phyloP scores from a whole-genome alignment of 2,113 vertebrate genomes.

The Heterocephalus glaber region DNA sequence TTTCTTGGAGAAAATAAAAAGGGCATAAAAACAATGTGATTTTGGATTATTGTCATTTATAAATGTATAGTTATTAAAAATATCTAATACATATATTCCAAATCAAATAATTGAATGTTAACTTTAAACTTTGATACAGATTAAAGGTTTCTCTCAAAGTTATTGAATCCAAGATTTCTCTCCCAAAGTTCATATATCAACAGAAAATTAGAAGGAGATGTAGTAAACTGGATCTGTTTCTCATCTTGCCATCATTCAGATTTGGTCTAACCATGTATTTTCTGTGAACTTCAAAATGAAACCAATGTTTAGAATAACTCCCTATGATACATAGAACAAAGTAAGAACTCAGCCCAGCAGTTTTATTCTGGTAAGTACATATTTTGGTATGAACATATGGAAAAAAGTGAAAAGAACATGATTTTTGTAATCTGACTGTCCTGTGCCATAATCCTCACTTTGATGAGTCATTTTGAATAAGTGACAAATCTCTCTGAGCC shows the following conservation, averaged over 20 bases:
- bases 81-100: not conserved
- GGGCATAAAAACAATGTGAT: not conserved
- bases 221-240: constrained; percentile 13
- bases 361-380: constrained; percentile 36
- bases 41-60: constrained; percentile 31
- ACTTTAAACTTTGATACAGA: not conserved
- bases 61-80: constrained; percentile 24
- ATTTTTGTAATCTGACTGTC: not conserved
- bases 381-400: constrained; percentile 43
- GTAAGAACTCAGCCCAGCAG: constrained; percentile 25
- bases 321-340: constrained; percentile 44
- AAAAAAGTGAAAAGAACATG: constrained; percentile 54
- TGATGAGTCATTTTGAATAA: constrained; percentile 36
- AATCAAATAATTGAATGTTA: not conserved
- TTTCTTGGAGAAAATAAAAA: not conserved
- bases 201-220: constrained; percentile 59
- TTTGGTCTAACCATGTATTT: constrained; percentile 49
- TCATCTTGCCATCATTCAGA: constrained; percentile 44
- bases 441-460: constrained; percentile 30
- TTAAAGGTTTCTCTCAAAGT: constrained; percentile 32
- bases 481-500: constrained; percentile 10
- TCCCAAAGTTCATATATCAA: constrained; percentile 5
- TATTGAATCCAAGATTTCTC: constrained; percentile 33
- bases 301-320: constrained; percentile 59
- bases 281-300: constrained; percentile 65